Evolutionary conservation across 2,113 vertebrate species (phyloP).

Genomic region (Neopipo cinnamomea): DNA sequence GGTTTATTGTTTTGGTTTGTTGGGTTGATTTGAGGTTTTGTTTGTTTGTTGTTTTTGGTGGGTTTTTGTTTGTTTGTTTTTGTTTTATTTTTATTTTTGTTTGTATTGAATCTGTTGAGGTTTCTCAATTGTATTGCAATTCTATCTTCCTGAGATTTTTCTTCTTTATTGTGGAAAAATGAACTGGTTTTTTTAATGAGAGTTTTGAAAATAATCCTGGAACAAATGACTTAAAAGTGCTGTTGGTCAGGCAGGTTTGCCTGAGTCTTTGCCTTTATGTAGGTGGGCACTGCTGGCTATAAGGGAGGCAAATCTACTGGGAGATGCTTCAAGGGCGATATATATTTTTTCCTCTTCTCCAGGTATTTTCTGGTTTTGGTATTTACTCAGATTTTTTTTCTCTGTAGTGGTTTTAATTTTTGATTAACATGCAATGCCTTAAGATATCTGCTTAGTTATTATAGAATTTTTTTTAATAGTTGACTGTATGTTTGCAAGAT

Average conservation of each 20-base stretch:
- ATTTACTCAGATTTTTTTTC: background rate
- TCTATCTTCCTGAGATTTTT: background rate
- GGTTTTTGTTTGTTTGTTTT: background rate
- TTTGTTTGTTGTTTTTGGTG: background rate
- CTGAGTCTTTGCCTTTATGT: background rate
- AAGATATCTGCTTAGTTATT: background rate
- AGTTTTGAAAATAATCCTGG: background rate
- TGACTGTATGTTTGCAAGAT: background rate
- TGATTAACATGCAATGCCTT: background rate
- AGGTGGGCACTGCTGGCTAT: background rate
- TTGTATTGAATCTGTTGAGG: background rate
- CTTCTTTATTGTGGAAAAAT: background rate
- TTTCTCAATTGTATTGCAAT: background rate
- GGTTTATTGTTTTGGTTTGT: background rate
- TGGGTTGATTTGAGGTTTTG: background rate
- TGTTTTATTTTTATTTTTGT: background rate
- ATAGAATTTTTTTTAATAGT: background rate
- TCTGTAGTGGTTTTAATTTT: background rate
- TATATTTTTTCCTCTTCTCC: background rate
- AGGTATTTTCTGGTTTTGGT: background rate
- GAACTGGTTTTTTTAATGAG: background rate
- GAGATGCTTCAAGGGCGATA: background rate
- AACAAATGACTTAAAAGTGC: background rate
- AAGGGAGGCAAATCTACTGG: background rate
- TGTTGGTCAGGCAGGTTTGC: background rate